Base-by-base conservation (phyloP, 2,888 invertebrate genomes). In the Lypha dubia region DNA sequence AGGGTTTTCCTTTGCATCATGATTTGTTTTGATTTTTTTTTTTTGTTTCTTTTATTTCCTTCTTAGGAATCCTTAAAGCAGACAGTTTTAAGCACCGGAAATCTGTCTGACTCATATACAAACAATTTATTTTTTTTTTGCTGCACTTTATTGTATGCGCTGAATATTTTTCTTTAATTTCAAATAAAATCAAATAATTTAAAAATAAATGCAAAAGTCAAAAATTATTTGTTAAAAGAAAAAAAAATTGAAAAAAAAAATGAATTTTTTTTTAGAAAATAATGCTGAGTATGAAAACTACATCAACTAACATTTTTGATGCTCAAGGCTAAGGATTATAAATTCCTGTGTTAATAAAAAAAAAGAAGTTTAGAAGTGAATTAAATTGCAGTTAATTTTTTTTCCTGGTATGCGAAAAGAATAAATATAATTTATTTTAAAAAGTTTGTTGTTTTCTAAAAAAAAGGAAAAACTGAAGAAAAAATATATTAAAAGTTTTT, bases 1-100 rank as follows among this genome's bases (percentile, higher is more conserved):
- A 4, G 35, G 7, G 20, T 20, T 75, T 46, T 46, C 7, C 11
- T 17, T 67, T 11, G 11, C 28, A 32, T 51, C 8, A 51, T 77
- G 44, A 13, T 63, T 53, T 68, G 15, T 41, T 56, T 67, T 58
- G 13, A 17, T 49, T 22, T 11, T 9, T 67, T 51, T 60, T 44
- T 63, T 68, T 13, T 44, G 28, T 20, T 38, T 46, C 22, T 65
- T 28, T 38, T 41, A n/a, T n/a, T n/a, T n/a, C 49, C 46, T 77
- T 79, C 56, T 68, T 44, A 22, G 6, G 44, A 58, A 77, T 74
- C 56, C 84, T 80, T 73, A 38, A 68, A 76, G 75, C 67, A 84
- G 84, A 80, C 84, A 84, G 71, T 84, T 80, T 80, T 80, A 80
- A 84, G 84, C 79, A 60, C 84, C 84, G 79, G 84, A 84, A 80